These are phyloP conservation scores for Eulemur rufifrons DNA, from an alignment of 2,113 vertebrate species.

Conservation along the genomic window DNA sequence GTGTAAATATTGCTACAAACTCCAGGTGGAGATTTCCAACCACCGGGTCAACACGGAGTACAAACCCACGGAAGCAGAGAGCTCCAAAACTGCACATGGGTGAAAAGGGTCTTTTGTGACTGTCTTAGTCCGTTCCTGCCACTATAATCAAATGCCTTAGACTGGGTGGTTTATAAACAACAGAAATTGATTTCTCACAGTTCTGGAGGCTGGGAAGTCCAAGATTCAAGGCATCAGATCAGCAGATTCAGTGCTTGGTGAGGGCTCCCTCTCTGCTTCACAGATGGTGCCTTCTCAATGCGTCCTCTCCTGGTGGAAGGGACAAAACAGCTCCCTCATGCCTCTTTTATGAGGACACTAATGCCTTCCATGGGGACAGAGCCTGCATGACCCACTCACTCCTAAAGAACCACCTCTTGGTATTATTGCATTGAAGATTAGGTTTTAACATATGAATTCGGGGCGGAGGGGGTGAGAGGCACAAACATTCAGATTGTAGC, in stretches of 20 bases:
- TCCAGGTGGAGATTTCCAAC: background rate
- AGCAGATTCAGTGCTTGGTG: background rate
- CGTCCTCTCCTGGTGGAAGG: background rate
- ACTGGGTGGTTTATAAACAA: background rate
- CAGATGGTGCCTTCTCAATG: background rate
- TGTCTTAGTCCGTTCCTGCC: background rate
- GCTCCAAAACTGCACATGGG: background rate
- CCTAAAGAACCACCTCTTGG: background rate
- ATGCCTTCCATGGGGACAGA: background rate
- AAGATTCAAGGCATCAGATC: background rate
- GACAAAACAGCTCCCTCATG: background rate
- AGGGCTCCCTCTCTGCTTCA: background rate
- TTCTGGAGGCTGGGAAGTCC: background rate
- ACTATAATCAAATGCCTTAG: background rate
- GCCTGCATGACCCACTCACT: background rate
- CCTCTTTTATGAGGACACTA: background rate
- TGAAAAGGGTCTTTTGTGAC: background rate
- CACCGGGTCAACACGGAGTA: background rate
- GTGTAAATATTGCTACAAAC: background rate
- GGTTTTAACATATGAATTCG: background rate
- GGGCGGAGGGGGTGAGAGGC: background rate
- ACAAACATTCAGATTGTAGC: background rate
- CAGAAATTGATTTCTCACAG: background rate
- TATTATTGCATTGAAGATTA: background rate
- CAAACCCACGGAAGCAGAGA: background rate